Evolutionary conservation across 2,888 invertebrate genomes (phyloP), one percentile per base, ranked within the genome.

Genomic region (Nebria brevicollis): DNA sequence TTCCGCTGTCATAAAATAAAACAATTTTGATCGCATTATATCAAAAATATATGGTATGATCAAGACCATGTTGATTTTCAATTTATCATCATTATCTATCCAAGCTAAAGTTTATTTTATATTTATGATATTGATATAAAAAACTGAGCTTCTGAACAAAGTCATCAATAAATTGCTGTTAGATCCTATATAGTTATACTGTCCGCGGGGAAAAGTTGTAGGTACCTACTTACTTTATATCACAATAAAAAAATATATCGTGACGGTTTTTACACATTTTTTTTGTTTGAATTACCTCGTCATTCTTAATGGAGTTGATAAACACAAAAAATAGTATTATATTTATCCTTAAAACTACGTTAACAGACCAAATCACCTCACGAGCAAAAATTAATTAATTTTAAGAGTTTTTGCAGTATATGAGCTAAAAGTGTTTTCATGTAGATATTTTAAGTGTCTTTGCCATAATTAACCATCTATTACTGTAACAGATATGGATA

Each of bases 281-380:
- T 78, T 78, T 20, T 1, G 34, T 79, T 65, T 66, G 74, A 79
- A 79, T 75, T 79, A 79, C 75, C 68, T 43, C 79, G 79, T 79
- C 79, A 79, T 79, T 79, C 79, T 79, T 79, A 79, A 79, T 79
- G 75, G 74, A 26, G 79, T 79, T 74, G 74, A 79, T 79, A 75
- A 79, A 75, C 79, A 26, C 79, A 79, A 79, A 79, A 79, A 79
- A 79, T 43, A 54, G 13, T 54, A 73, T 66, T 79, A 73, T 74
- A 72, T 79, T 75, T 10, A 15, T 66, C 42, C 54, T 74, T 66
- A 68, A 74, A 75, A 79, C 75, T 75, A 79, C 74, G 79, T 74
- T 79, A 75, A 79, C 79, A 79, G 43, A 66, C 73, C 79, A 74
- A 79, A 79, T 74, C 68, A 74, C 65, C 74, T 66, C 34, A 43